Evolutionary conservation across 2,888 invertebrate genomes (phyloP), one percentile per base, ranked within the genome.

Genomic region (Ischnura elegans): DNA sequence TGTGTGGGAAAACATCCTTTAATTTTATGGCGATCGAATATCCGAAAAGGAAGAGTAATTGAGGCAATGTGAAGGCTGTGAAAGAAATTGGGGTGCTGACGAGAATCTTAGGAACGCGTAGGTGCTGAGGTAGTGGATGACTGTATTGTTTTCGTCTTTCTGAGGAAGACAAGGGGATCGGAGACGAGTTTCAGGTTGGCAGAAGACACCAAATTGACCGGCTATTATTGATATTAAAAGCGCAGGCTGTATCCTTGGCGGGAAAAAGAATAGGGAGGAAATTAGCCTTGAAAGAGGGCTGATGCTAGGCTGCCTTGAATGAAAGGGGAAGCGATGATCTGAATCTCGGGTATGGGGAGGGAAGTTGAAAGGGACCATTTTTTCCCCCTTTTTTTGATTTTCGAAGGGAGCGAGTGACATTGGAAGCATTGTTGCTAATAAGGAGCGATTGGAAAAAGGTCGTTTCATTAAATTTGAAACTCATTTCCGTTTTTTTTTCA

Each of bases 391-490:
- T 42, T 61, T 55, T 45, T 21, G 16, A 42, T 43, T 29, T 66
- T 43, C 25, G 61, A 90, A 90, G 90, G 61, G 61, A 13, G 43
- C 13, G 87, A 86, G n/a, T 61, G 61, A 25, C 90, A 61, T 42
- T 90, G 90, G 90, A 66, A 90, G 61, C 90, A 61, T 90, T 90
- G 90, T 90, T 45, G 61, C 61, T 43, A 90, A 76, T 76, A 16
- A 36, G 25, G 76, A 36, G 61, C 61, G 90, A 90, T 90, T 61
- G 90, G 90, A 66, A 90, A 90, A 90, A 90, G 90, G 66, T 0
- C 61, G 55, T 90, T 90, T 90, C 90, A 90, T 90, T 90, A 90
- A 90, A 90, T 90, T 90, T 61, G 43, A 90, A 90, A 90, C 90
- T 90, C 90, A 90, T 90, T 90, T 90, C 90, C 90, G 55, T 90